phyloP scores from a whole-genome alignment of 2,888 invertebrate genomes.

The Caenorhabditis angaria region DNA sequence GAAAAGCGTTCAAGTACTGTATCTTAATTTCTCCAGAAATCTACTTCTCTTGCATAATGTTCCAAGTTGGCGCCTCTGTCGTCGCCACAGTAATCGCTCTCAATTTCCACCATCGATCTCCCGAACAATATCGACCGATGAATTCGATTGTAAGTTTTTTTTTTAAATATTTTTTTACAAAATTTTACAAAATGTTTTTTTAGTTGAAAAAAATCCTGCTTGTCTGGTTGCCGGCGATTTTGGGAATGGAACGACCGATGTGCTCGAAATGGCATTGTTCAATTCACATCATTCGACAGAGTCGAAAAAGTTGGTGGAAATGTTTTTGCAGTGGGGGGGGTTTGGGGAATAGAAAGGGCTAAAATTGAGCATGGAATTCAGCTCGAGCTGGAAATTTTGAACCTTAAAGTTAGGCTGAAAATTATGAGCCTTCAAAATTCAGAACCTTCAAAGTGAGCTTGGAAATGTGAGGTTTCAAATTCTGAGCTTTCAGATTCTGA shows the following conservation, averaged over 20 bases:
- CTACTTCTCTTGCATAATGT: conserved; percentile 71
- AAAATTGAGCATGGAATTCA: not conserved
- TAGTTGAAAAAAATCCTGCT: conserved; percentile 62
- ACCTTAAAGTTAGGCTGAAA: too few species aligned
- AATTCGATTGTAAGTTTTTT: conserved; percentile 50
- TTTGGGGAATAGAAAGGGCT: not conserved
- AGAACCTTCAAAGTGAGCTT: too few species aligned
- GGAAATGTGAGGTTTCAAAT: too few species aligned
- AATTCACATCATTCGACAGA: conserved; percentile 31
- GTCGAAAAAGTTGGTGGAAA: conserved; percentile 21
- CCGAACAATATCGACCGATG: conserved; percentile 70
- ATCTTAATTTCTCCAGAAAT: conserved; percentile 65
- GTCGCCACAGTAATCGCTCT: conserved; percentile 74
- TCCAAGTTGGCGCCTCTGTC: conserved; percentile 70
- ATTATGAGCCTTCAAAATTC: too few species aligned
- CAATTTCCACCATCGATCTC: conserved; percentile 77
- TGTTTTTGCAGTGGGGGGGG: too few species aligned
- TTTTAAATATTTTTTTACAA: not conserved
- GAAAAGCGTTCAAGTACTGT: too few species aligned
- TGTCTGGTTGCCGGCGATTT: conserved; percentile 62
- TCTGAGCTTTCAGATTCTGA: too few species aligned
- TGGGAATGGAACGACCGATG: conserved; percentile 67
- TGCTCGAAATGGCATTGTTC: conserved; percentile 32
- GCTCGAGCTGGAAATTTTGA: too few species aligned
- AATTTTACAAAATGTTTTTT: conserved; percentile 15